Base-by-base conservation (phyloP, 2,113 vertebrate species). In the Ameiurus melas region DNA sequence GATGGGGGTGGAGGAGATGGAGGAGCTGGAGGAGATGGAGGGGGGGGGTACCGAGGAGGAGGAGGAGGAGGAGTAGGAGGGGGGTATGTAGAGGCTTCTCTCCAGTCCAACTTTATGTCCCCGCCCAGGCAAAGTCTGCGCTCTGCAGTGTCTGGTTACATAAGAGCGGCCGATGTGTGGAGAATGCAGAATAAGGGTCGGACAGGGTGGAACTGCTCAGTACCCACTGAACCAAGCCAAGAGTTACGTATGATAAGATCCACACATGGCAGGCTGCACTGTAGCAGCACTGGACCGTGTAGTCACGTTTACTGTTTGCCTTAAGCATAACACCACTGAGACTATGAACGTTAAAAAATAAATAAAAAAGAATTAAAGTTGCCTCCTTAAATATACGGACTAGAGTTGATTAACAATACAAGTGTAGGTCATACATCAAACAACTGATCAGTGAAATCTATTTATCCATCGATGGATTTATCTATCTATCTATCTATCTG, bases 111-210 rank as follows among this genome's bases (percentile, higher is more conserved):
- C 90, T 91, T 91, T 91, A 27, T 75, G 53, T 87, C 85, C 82
- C 68, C 86, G 75, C 47, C 36, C 87, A 86, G 84, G 57, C 73
- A 70, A 85, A 86, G 89, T 64, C 82, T 22, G 87, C 84, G 27
- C 88, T 84, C 91, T 91, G 91, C 91, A 90, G 91, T 91, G 86
- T 90, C 87, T 79, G 87, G 83, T 91, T 91, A 90, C 91, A 91
- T 91, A 91, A 91, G 85, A 90, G 87, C 60, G 85, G 58, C 89
- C 84, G 86, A 84, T 86, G 77, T 89, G 87, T 84, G 89, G 39
- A 89, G 87, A 87, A 89, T 71, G 62, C 12, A 87, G 86, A 83
- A 82, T 86, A 53, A 77, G 82, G 62, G 20, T 86, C 60, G 64
- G 27, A 80, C 22, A 66, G 57, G 73, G 82, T 64, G 81, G 36